Percentiles rank a stretch among this genome's conserved stretches.
Evolutionary conservation across 2,113 vertebrate species (phyloP).

Genomic region (Crotalus viridis): DNA sequence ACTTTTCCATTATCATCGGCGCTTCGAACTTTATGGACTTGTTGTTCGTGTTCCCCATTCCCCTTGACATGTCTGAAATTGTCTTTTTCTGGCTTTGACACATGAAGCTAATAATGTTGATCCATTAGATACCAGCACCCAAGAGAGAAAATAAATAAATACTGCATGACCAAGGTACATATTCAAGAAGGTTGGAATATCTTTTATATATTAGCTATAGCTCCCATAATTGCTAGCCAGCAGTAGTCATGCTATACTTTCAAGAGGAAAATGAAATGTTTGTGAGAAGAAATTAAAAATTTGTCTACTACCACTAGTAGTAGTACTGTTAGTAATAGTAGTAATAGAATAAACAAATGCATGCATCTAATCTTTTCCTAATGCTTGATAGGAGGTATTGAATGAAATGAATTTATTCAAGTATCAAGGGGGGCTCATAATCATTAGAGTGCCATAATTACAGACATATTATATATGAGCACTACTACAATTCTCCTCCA

Average conservation of each 20-base stretch:
- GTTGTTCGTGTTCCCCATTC: conserved; percentile 5
- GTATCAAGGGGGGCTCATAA: background rate
- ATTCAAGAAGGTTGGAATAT: background rate
- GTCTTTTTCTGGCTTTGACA: background rate
- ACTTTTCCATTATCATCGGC: conserved; percentile 12
- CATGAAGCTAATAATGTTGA: conserved; percentile 22
- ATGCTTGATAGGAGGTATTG: background rate
- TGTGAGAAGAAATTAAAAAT: background rate
- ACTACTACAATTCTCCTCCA: background rate
- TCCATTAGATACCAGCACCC: background rate
- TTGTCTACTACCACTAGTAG: background rate
- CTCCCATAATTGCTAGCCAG: background rate
- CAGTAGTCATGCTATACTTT: background rate
- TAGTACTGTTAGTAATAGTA: background rate
- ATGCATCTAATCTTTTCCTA: background rate
- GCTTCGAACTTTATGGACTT: conserved; percentile 20
- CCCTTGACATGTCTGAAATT: background rate
- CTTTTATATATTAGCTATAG: background rate
- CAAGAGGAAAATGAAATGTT: background rate
- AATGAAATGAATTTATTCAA: background rate
- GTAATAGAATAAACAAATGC: background rate
- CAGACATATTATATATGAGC: background rate
- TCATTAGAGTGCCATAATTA: background rate
- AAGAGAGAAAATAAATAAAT: background rate
- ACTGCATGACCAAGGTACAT: background rate